Evolutionary conservation across 2,888 invertebrate genomes (phyloP).

Genomic region (Pollenia labialis): DNA sequence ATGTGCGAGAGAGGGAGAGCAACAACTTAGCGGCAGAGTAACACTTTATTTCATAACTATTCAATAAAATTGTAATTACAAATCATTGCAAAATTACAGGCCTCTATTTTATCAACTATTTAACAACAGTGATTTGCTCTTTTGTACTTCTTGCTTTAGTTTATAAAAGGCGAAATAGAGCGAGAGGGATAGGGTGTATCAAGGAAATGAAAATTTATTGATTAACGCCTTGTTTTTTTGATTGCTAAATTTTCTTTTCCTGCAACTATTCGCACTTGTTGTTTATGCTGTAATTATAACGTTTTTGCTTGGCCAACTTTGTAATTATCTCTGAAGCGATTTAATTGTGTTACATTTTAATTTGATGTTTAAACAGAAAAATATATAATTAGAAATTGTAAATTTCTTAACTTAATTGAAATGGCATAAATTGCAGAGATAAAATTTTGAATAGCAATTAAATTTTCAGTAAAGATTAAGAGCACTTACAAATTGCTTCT

Average conservation of each 20-base stretch:
- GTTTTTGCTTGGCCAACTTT: constrained; percentile 29
- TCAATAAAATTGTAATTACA: constrained; percentile 57
- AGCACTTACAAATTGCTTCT: no score
- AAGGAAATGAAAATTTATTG: constrained; percentile 67
- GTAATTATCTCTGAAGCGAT: constrained; percentile 49
- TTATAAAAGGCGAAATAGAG: no score
- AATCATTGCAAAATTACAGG: constrained; percentile 50
- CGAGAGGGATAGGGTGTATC: neutral
- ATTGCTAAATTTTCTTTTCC: constrained; percentile 23
- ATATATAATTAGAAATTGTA: neutral
- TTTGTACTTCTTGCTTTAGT: neutral
- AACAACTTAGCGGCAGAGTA: neutral
- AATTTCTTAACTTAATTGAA: neutral
- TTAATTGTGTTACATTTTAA: constrained; percentile 23
- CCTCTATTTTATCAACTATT: constrained; percentile 45
- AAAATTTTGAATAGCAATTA: no score
- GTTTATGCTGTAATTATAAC: constrained; percentile 33
- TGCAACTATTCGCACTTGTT: constrained; percentile 16
- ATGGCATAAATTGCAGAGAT: neutral
- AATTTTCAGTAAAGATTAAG: no score
- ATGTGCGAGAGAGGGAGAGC: neutral
- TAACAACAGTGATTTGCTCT: constrained; percentile 44
- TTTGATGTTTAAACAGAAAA: neutral
- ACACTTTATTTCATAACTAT: constrained; percentile 53
- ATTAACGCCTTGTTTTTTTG: constrained; percentile 66